These are phyloP conservation scores for Prionchulus punctatus DNA, from an alignment of 2,888 invertebrate genomes.

Conservation along the genomic window DNA sequence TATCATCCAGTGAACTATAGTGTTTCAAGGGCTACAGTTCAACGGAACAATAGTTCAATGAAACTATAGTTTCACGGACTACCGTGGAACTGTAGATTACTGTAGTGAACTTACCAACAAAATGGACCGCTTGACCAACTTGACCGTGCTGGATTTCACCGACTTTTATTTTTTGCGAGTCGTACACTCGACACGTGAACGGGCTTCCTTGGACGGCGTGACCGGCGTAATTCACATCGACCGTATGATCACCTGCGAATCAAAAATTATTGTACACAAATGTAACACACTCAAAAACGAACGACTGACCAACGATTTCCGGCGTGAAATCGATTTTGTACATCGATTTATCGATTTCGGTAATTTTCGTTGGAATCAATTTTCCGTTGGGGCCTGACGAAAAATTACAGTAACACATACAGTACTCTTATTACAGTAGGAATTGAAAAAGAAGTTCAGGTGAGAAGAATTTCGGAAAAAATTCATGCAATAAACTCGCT, in stretches of 20 bases:
- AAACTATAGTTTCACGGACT: too few relatives aligned
- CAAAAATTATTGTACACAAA: constrained; percentile 52
- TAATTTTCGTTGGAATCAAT: constrained; percentile 71
- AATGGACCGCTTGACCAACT: constrained; percentile 77
- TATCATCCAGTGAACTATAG: too few relatives aligned
- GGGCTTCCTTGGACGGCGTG: constrained; percentile 66
- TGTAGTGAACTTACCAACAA: constrained; percentile 49
- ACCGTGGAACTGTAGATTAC: too few relatives aligned
- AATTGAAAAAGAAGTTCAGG: background rate
- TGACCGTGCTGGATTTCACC: constrained; percentile 60
- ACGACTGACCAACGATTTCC: constrained; percentile 48
- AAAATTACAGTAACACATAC: constrained; percentile 15
- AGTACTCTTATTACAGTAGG: background rate
- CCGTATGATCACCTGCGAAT: constrained; percentile 50
- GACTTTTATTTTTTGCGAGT: constrained; percentile 68
- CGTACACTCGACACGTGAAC: constrained; percentile 84
- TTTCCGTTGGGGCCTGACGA: constrained; percentile 73
- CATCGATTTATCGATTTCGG: constrained; percentile 60
- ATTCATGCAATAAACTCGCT: background rate
- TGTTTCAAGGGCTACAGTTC: too few relatives aligned
- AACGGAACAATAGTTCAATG: too few relatives aligned
- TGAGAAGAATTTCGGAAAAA: background rate
- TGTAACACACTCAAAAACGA: constrained; percentile 44
- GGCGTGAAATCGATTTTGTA: constrained; percentile 83
- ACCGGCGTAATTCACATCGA: constrained; percentile 33